A percentile compares a stretch with the other conserved stretches of the same genome.
Conservation (phyloP, 2,888 invertebrate genomes). For the Brenthis hecate region DNA sequence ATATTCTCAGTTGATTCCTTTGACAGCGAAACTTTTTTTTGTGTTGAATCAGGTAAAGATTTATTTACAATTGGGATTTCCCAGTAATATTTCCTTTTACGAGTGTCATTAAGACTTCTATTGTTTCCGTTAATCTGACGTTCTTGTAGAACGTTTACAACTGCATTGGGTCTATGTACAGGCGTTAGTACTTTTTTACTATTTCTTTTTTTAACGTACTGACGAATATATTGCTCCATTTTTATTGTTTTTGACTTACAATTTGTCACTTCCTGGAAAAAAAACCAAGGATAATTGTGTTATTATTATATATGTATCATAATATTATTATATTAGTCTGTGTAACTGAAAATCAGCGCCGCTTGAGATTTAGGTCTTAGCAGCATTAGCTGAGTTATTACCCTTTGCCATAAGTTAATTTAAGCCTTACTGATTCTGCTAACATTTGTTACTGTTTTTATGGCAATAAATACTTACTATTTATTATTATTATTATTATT, state of each 20-base stretch:
- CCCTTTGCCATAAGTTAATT: too few species aligned
- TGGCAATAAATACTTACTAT: too few species aligned
- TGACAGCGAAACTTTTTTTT: constrained; percentile 44
- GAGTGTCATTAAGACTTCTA: constrained; percentile 35
- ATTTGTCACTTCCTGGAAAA: constrained; percentile 20
- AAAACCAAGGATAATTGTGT: neutral
- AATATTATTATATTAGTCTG: too few species aligned
- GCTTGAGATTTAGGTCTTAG: too few species aligned
- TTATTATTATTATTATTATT: too few species aligned
- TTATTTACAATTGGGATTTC: constrained; percentile 46
- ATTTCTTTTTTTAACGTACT: constrained; percentile 52
- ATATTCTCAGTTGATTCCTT: constrained; percentile 41
- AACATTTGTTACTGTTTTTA: too few species aligned
- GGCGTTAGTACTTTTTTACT: constrained; percentile 54
- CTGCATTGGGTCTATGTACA: constrained; percentile 54
- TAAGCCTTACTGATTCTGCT: too few species aligned
- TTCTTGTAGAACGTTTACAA: constrained; percentile 53
- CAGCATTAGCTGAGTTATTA: too few species aligned
- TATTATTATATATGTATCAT: too few species aligned
- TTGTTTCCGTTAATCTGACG: constrained; percentile 39
- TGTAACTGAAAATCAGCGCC: too few species aligned
- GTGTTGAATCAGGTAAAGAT: constrained; percentile 56
- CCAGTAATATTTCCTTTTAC: constrained; percentile 48
- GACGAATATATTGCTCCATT: constrained; percentile 47
- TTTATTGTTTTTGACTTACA: constrained; percentile 24